These are phyloP conservation scores for Hypanus sabinus DNA, from an alignment of 2,113 vertebrate species.

Conservation along the genomic window DNA sequence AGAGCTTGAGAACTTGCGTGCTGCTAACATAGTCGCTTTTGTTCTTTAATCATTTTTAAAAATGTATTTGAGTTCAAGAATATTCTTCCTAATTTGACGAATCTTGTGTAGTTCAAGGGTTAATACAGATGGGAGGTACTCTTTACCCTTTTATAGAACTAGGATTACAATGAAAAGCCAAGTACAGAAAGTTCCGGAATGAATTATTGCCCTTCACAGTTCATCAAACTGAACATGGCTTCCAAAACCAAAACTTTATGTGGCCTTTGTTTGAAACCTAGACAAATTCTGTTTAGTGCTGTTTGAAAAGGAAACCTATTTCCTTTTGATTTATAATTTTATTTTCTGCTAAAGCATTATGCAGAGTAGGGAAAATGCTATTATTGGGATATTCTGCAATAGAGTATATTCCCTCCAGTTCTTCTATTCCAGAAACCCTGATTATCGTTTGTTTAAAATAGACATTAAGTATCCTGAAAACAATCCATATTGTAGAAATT, in stretches of 20 bases:
- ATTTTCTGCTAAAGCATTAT: background rate
- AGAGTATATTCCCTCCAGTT: background rate
- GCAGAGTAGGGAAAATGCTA: background rate
- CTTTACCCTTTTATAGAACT: constrained; percentile 34
- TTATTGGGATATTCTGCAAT: background rate
- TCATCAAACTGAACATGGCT: background rate
- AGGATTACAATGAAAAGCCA: constrained; percentile 11
- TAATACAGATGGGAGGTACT: constrained; percentile 11
- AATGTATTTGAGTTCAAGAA: background rate
- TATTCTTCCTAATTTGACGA: constrained; percentile 13
- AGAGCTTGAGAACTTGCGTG: background rate
- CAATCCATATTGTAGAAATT: background rate
- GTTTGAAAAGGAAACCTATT: background rate
- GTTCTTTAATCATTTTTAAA: background rate
- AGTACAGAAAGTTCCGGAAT: constrained; percentile 36
- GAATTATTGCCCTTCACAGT: background rate
- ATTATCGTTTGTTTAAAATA: background rate
- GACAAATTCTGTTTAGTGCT: background rate
- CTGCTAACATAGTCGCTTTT: background rate
- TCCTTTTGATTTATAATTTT: constrained; percentile 17
- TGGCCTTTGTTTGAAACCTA: background rate
- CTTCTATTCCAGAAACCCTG: background rate
- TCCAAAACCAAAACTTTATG: background rate
- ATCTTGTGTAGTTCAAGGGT: constrained; percentile 25
- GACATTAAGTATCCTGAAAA: background rate